A percentile compares a stretch with the other conserved stretches of the same genome.
These are phyloP conservation scores for Dendrophyllia cribrosa DNA, from an alignment of 64 coral and sea anemone species.

Conservation along the genomic window DNA sequence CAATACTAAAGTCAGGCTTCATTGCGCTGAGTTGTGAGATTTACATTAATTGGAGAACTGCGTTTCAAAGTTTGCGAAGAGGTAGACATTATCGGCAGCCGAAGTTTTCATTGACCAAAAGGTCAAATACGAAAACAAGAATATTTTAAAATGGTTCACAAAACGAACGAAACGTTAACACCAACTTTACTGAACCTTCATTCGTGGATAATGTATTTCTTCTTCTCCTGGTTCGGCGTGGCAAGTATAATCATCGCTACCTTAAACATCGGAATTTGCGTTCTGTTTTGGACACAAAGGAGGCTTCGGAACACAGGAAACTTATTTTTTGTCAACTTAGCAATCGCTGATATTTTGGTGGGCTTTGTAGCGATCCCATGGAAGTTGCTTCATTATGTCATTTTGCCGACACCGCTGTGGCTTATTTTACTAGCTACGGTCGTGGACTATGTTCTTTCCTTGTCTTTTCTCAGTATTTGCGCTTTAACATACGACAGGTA, in stretches of 20 bases:
- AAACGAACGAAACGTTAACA: slow-evolving; percentile 6
- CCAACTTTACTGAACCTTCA: background rate
- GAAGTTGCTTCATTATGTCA: background rate
- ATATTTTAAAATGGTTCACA: background rate
- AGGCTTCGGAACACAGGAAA: slow-evolving; percentile 30
- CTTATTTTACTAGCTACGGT: background rate
- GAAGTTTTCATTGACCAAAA: background rate
- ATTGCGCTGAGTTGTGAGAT: no score
- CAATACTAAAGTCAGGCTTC: background rate
- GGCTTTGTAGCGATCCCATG: slow-evolving; percentile 42
- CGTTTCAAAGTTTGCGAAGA: no score
- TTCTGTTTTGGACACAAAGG: slow-evolving; percentile 16
- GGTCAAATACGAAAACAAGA: background rate
- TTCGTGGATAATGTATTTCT: background rate
- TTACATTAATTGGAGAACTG: no score
- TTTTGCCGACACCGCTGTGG: slow-evolving; percentile 5
- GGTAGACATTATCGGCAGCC: no score
- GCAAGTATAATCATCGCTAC: background rate
- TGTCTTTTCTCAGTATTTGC: slow-evolving; percentile 50
- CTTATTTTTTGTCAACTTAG: slow-evolving; percentile 25
- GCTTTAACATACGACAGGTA: slow-evolving; percentile 49
- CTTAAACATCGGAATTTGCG: slow-evolving; percentile 20
- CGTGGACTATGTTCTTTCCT: slow-evolving; percentile 20
- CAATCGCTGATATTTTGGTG: slow-evolving; percentile 42
- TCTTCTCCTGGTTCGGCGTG: slow-evolving; percentile 2